These are phyloP conservation scores for Tenualosa ilisha DNA, from an alignment of 2,797 vertebrate species.

Conservation along the genomic window DNA sequence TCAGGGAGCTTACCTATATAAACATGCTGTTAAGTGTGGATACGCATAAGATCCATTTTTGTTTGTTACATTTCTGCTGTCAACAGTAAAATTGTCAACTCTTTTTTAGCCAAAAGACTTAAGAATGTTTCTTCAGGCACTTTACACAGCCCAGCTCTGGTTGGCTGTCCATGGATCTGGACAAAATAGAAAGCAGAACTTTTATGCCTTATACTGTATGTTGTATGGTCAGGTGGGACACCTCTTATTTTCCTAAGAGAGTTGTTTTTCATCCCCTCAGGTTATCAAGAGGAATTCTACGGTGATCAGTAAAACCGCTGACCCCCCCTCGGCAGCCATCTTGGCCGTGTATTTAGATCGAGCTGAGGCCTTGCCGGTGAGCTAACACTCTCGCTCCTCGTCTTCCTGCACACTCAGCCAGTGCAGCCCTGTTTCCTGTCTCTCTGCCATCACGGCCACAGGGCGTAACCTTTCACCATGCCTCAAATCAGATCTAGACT, in stretches of 20 bases:
- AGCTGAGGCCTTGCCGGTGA: constrained; percentile 93
- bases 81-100: too few relatives aligned
- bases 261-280: constrained; percentile 59
- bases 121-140: too few relatives aligned
- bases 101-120: too few relatives aligned
- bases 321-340: constrained; percentile 86
- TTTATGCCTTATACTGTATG: background rate
- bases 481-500: background rate
- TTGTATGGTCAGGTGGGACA: background rate
- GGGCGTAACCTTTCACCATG: background rate
- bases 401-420: constrained; percentile 26
- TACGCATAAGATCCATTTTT: background rate
- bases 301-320: constrained; percentile 69
- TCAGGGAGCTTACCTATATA: constrained; percentile 50
- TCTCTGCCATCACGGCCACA: background rate
- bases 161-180: too few relatives aligned
- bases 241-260: background rate
- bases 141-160: too few relatives aligned
- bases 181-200: background rate
- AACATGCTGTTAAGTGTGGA: background rate
- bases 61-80: background rate
- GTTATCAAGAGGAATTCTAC: constrained; percentile 81
- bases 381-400: constrained; percentile 57
- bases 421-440: constrained; percentile 25
- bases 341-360: constrained; percentile 89